Percentiles rank a stretch among this genome's conserved stretches.
Evolutionary conservation across 64 coral and sea anemone genomes (phyloP).

Genomic region (Porites australiensis): DNA sequence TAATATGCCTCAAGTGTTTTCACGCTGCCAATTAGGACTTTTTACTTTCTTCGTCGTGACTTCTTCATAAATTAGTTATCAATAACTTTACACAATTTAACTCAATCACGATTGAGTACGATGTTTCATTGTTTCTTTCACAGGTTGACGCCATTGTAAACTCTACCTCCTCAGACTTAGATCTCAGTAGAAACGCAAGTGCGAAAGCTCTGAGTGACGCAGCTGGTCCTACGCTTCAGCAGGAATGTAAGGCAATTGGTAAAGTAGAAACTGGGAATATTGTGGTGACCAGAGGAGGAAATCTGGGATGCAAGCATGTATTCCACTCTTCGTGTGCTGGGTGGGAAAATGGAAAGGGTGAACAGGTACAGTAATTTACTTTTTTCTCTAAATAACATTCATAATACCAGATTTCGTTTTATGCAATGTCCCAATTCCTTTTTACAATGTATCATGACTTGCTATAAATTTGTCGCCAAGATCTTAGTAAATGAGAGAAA

Average conservation of each 20-base stretch:
- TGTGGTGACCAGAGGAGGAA: constrained; percentile 38
- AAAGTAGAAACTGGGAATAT: constrained; percentile 2
- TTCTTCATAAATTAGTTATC: no score
- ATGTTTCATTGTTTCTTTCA: not conserved
- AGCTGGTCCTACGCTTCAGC: constrained; percentile 48
- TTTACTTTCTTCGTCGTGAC: no score
- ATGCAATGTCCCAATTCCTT: no score
- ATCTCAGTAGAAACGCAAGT: constrained; percentile 40
- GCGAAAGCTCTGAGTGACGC: constrained; percentile 32
- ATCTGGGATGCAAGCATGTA: constrained; percentile 30
- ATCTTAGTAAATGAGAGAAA: no score
- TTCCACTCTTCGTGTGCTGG: constrained; percentile 26
- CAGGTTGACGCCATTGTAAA: constrained; percentile 67
- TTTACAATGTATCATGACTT: no score
- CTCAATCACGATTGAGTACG: not conserved
- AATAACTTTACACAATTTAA: not conserved
- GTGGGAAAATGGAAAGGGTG: constrained; percentile 27
- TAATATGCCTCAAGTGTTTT: no score
- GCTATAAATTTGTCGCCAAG: no score
- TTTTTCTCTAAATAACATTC: no score
- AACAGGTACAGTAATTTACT: constrained; percentile 26
- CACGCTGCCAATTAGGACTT: no score
- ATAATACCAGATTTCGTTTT: no score
- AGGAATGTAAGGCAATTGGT: constrained; percentile 42
- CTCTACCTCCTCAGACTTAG: constrained; percentile 12